Base-by-base conservation (phyloP, 2,113 vertebrate genomes). In the Sorex fumeus region DNA sequence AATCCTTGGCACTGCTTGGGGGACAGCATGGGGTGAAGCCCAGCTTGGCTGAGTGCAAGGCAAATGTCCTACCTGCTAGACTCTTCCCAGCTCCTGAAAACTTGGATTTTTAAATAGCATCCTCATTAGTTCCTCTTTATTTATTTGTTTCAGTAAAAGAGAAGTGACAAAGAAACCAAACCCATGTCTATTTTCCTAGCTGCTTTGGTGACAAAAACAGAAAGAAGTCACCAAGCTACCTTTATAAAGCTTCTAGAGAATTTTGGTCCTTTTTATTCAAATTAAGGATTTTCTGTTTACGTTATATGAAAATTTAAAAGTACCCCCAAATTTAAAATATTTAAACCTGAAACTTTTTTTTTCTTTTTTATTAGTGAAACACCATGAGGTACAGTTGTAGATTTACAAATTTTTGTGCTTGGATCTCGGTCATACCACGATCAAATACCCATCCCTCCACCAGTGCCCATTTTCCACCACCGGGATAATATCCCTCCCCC, bases 101-200 rank as follows among this genome's bases (percentile, higher is more conserved):
- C 47, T 50, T 50, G 47, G 47, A 62, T 62, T 62, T 62, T 57
- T 28, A 87, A 87, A n/a, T 12, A 64, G 11, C 7, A 16, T 13
- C 4, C 3, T 27, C 11, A 47, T 70, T 34, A 64, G 64, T 96
- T 96, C 92, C 91, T 81, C 70, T 95, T 90, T 78, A 45, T 77
- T 66, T 94, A 40, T 82, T 66, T 94, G 32, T 82, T 92, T 92
- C 70, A 11, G 32, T 79, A 91, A 95, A 90, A 21, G 12, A 70
- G 94, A 96, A 95, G 78, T 94, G 32, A 78, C 78, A 13, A 28
- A 66, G 9, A 72, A 13, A 72, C 70, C 21, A 79, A 77, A 47
- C 40, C 34, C 7, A 16, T 90, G 83, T 70, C 93, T 92, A 40
- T 76, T 88, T 84, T 70, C 70, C 36, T 74, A 80, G 40, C n/a